A percentile compares a stretch with the other conserved stretches of the same genome.
Evolutionary conservation across 2,797 vertebrate genomes (phyloP).

Genomic region (Euthynnus affinis): DNA sequence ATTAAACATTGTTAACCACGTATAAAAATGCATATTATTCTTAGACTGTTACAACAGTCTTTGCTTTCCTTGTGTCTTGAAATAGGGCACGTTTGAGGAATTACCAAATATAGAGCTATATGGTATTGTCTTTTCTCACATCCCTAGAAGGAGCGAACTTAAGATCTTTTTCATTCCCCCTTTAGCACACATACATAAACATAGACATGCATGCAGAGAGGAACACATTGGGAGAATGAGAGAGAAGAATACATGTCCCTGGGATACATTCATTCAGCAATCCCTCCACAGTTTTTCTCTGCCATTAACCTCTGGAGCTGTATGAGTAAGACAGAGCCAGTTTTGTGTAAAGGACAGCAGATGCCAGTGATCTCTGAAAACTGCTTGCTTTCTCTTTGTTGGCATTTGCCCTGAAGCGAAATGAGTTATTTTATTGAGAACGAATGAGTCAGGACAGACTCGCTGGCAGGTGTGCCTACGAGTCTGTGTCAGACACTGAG

Average conservation of each 20-base stretch:
- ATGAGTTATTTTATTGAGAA: conserved; percentile 50
- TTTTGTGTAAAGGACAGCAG: conserved; percentile 19
- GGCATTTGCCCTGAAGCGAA: conserved; percentile 3
- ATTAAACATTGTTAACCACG: conserved; percentile 29
- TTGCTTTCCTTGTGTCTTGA: conserved; percentile 29
- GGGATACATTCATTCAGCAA: conserved; percentile 31
- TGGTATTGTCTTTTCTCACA: conserved; percentile 41
- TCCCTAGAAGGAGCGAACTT: conserved; percentile 62
- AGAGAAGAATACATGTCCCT: conserved; percentile 20
- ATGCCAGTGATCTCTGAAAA: conserved; percentile 45
- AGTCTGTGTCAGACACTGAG: conserved; percentile 18
- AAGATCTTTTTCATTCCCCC: conserved; percentile 13
- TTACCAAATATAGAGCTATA: conserved; percentile 59
- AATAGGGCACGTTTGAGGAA: conserved; percentile 35
- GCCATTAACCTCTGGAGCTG: conserved; percentile 36
- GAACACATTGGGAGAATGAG: conserved; percentile 6
- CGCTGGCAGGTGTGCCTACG: conserved; percentile 39
- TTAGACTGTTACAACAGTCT: conserved; percentile 12
- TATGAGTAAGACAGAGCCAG: conserved; percentile 12
- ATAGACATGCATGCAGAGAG: conserved; percentile 11
- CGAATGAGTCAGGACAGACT: conserved; percentile 52
- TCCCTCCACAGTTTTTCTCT: conserved; percentile 21
- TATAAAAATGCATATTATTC: conserved; percentile 33
- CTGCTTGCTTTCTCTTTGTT: conserved; percentile 34
- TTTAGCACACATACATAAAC: conserved; percentile 12